Conservation (phyloP, 2,113 vertebrate species). For the Castor canadensis region DNA sequence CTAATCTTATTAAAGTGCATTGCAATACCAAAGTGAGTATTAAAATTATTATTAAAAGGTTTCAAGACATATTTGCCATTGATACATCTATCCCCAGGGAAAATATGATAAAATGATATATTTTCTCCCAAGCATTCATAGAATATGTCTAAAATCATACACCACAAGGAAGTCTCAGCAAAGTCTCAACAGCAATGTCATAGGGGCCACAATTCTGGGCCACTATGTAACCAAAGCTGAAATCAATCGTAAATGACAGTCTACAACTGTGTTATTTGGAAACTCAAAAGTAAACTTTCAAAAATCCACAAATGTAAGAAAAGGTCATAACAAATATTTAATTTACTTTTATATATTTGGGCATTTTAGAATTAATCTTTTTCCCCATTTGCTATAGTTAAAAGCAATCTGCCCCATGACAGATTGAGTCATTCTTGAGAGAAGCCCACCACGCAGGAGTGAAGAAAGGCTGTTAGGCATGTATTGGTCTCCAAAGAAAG, state of each 20-base stretch:
- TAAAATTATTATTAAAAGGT: neutral
- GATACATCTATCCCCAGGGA: neutral
- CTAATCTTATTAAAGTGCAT: neutral
- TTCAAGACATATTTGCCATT: neutral
- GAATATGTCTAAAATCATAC: conserved; percentile 1
- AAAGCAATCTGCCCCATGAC: neutral
- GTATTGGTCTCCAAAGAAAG: neutral
- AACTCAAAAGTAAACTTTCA: neutral
- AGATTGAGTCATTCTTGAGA: neutral
- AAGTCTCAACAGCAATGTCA: neutral
- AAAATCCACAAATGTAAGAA: neutral
- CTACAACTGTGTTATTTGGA: neutral
- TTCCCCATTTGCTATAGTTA: neutral
- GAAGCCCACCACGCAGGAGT: neutral
- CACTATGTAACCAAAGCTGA: neutral
- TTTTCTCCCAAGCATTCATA: neutral
- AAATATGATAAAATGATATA: neutral
- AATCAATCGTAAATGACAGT: neutral
- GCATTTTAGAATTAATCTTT: neutral
- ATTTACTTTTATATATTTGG: neutral
- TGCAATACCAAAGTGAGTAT: neutral
- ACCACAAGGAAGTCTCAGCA: neutral
- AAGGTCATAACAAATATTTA: neutral
- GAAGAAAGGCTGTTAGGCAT: neutral
- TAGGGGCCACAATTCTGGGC: neutral